Base-by-base conservation (phyloP, 1,140 invertebrate species). In the Streblospio benedicti region DNA sequence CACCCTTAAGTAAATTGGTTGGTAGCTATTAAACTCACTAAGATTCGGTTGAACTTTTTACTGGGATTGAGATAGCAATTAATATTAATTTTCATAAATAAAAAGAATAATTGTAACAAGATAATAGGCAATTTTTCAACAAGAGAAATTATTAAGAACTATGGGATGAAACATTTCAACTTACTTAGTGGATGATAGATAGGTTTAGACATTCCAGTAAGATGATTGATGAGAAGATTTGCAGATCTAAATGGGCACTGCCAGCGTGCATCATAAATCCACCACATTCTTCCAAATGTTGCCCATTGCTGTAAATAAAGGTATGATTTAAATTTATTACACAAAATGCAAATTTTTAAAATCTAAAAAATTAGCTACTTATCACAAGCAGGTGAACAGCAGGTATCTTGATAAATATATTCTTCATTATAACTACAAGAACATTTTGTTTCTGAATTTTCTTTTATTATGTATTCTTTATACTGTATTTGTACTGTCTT, bases 231-330 rank as follows among this genome's bases (percentile, higher is more conserved):
- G 57, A 97, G 83, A 47, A 86, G 62, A 43, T 80, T 65, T 9
- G 90, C 90, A 43, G 89, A 89, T 56, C 86, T 71, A 71, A 88
- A 92, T 16, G 93, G 93, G 81, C 97, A 93, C 81, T 98, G 95
- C 87, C 91, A 93, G 73, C 86, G 86, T 52, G 91, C 91, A 83
- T 98, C 93, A 75, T 86, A 97, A 54, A 97, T 71, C 79, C 93
- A 92, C 94, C 94, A 98, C 43, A 86, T 83, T 61, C 90, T 80
- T 25, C 90, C 85, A 82, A 97, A 93, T 30, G 91, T 91, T 30
- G 85, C 85, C 94, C 93, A 97, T 91, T 98, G 94, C 91, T 97
- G 71, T 65, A 81, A 76, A 60, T 61, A 59, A 59, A 53, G 2
- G n/a, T 32, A 3, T 47, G n/a, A n/a, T n/a, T n/a, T n/a, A n/a